Conservation (phyloP, 2,797 vertebrate species). For the Dryobates pubescens region DNA sequence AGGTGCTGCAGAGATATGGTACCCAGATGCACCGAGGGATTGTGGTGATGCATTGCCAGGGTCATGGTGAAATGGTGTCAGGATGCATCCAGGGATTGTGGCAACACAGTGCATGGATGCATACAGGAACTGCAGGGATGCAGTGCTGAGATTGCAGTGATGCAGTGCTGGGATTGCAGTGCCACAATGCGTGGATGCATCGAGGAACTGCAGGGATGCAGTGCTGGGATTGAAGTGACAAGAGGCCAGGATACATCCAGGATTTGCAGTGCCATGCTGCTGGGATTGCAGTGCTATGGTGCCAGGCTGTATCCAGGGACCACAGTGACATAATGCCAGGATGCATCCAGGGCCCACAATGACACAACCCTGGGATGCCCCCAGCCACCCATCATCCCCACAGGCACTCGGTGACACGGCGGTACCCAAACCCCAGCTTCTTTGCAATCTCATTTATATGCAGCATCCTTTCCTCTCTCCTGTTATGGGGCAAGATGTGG, state of each 20-base stretch:
- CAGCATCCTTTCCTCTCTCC: background rate
- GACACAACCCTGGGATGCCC: background rate
- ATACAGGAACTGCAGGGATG: background rate
- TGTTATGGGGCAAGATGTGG: background rate
- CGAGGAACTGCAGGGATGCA: background rate
- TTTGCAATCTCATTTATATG: fast-evolving
- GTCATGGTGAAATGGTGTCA: background rate
- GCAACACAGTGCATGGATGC: background rate
- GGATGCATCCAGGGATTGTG: background rate
- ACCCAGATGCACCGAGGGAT: background rate
- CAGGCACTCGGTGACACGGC: fast-evolving
- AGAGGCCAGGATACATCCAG: too few relatives aligned
- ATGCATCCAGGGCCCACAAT: background rate
- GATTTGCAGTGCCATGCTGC: too few relatives aligned
- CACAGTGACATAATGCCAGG: too few relatives aligned
- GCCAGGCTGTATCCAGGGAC: too few relatives aligned
- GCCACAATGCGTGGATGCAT: background rate
- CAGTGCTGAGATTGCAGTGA: too few relatives aligned
- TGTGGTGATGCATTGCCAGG: background rate
- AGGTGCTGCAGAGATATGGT: background rate
- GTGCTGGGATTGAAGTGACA: background rate
- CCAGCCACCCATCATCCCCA: fast-evolving
- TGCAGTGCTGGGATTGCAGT: background rate
- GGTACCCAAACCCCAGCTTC: background rate
- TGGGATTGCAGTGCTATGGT: too few relatives aligned